phyloP scores from a whole-genome alignment of 2,888 invertebrate species.

The Halictus quadricinctus region DNA sequence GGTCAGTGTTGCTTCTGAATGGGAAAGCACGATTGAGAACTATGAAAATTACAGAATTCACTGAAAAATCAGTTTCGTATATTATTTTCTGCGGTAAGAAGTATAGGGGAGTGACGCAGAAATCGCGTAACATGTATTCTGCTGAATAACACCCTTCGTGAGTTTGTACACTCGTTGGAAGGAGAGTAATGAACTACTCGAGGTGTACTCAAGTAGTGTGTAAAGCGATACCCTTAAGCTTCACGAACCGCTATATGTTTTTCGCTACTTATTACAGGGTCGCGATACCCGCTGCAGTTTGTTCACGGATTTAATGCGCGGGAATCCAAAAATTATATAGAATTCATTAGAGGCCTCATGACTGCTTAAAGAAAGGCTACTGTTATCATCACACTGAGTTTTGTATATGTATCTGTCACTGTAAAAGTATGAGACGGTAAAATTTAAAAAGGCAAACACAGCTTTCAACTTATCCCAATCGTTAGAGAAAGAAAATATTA shows the following conservation, averaged over 20 bases:
- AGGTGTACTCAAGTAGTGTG: conserved; percentile 5
- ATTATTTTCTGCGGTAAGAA: neutral
- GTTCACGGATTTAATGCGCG: neutral
- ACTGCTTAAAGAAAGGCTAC: neutral
- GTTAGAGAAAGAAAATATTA: too few relatives aligned
- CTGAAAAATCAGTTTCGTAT: neutral
- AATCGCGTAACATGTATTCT: neutral
- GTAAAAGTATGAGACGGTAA: neutral
- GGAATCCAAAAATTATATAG: neutral
- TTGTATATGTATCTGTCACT: neutral
- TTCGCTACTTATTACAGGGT: conserved; percentile 6
- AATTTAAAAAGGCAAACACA: neutral
- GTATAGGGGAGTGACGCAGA: neutral
- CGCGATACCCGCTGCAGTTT: neutral
- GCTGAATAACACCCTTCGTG: neutral
- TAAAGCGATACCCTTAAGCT: conserved; percentile 12
- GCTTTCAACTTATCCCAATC: too few relatives aligned
- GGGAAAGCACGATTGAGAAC: too few relatives aligned
- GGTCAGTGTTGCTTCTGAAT: too few relatives aligned
- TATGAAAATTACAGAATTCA: too few relatives aligned
- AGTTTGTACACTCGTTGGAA: neutral
- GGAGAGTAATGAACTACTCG: conserved; percentile 15
- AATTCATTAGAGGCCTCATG: neutral
- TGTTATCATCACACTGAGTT: neutral
- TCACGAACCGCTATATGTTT: conserved; percentile 3